phyloP scores from a whole-genome alignment of 2,888 invertebrate species.

The Heliconius aoede region DNA sequence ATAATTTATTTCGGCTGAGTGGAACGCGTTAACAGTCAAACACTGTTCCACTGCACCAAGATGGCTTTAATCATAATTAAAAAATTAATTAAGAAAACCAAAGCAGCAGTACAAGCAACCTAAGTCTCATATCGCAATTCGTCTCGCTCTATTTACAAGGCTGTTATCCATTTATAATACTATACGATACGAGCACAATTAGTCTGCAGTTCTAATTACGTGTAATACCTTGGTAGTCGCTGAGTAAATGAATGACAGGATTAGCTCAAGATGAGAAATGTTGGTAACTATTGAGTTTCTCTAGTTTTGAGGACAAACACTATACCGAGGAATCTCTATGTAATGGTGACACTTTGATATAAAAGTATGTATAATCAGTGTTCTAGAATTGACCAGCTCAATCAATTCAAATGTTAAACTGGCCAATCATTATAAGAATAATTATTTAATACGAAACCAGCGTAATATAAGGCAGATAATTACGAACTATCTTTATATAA shows the following conservation, averaged over 20 bases:
- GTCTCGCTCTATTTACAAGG: conserved; percentile 10
- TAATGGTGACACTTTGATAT: background rate
- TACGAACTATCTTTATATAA: too few species aligned
- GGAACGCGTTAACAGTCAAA: background rate
- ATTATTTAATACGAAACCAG: too few species aligned
- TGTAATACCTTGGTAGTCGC: background rate
- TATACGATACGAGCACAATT: background rate
- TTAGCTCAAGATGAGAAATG: background rate
- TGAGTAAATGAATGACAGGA: background rate
- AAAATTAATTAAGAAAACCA: conserved; percentile 9
- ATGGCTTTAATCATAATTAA: background rate
- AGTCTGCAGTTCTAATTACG: conserved; percentile 12
- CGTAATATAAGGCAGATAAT: too few species aligned
- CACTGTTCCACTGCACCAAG: background rate
- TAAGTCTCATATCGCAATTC: conserved; percentile 9
- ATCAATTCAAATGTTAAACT: background rate
- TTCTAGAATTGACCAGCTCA: too few species aligned
- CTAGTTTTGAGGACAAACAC: background rate
- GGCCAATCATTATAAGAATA: background rate
- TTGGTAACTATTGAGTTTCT: background rate
- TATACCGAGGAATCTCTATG: background rate
- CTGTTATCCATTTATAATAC: background rate
- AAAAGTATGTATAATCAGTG: background rate
- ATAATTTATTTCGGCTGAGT: background rate
- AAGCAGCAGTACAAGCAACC: conserved; percentile 7